These are phyloP conservation scores for Poicephalus meyeri DNA, from an alignment of 2,113 vertebrate genomes.

Conservation along the genomic window DNA sequence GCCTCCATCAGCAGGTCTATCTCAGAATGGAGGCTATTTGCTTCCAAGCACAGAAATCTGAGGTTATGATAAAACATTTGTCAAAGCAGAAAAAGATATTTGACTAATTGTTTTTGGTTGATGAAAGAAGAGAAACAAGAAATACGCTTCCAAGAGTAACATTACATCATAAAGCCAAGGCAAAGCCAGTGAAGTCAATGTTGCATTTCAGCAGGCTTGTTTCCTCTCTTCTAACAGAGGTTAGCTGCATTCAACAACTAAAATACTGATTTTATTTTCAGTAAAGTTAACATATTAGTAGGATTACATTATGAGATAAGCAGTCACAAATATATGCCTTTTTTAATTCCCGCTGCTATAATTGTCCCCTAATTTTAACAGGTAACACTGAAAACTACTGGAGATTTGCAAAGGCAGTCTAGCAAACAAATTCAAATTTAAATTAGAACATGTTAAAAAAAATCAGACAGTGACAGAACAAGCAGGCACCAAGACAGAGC, in stretches of 20 bases:
- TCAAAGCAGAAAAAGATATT: not conserved
- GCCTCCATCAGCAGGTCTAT: not conserved
- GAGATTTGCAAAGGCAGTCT: not conserved
- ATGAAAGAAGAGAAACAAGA: slow-evolving; percentile 24
- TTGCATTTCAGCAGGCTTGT: not conserved
- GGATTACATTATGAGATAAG: not conserved
- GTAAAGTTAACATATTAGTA: not conserved
- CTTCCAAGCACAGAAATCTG: not conserved
- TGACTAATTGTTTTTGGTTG: slow-evolving; percentile 40
- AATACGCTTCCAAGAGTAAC: not conserved
- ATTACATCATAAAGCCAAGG: not conserved
- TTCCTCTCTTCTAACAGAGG: not conserved
- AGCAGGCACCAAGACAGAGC: not conserved
- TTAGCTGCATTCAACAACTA: not conserved
- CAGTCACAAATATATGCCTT: not conserved
- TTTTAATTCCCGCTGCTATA: not conserved
- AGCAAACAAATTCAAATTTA: not conserved
- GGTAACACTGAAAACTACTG: not conserved
- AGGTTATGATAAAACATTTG: not conserved
- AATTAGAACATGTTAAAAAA: not conserved
- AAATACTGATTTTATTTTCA: not conserved
- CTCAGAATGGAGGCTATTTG: not conserved
- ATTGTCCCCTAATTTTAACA: slow-evolving; percentile 12
- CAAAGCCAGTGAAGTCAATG: not conserved
- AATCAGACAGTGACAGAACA: not conserved